Conservation (phyloP, 2,113 vertebrate genomes). For the Burhinus bistriatus region DNA sequence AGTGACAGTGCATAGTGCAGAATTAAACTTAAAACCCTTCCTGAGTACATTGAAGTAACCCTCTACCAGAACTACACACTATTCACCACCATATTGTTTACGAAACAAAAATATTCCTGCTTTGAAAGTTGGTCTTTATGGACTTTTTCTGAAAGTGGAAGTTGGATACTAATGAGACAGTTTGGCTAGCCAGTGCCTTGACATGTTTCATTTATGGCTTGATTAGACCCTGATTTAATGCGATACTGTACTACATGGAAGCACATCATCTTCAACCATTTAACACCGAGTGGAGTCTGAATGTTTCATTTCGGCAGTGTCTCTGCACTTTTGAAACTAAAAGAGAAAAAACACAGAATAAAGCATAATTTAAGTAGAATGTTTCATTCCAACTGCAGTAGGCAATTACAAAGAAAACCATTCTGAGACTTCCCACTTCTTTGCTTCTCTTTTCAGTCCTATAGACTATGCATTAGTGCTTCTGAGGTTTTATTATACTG, state of each 20-base stretch:
- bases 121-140: neutral
- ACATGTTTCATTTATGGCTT: constrained; percentile 36
- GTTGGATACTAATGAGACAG: neutral
- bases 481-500: constrained; percentile 25
- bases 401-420: constrained; percentile 51
- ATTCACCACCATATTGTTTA: neutral
- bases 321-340: neutral
- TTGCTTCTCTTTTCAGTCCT: neutral
- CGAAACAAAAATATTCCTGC: neutral
- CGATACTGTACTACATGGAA: neutral
- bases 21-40: neutral
- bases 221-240: constrained; percentile 44
- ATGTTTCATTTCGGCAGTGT: neutral
- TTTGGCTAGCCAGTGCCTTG: neutral
- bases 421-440: constrained; percentile 48
- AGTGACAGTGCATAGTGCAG: neutral
- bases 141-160: neutral
- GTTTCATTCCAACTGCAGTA: constrained; percentile 19
- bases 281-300: neutral
- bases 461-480: neutral
- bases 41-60: neutral
- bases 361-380: constrained; percentile 11
- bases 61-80: neutral
- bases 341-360: neutral
- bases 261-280: constrained; percentile 7